Percentiles rank a stretch among this genome's conserved stretches.
phyloP scores from a whole-genome alignment of 2,888 invertebrate genomes.

The Pheosia tremula region DNA sequence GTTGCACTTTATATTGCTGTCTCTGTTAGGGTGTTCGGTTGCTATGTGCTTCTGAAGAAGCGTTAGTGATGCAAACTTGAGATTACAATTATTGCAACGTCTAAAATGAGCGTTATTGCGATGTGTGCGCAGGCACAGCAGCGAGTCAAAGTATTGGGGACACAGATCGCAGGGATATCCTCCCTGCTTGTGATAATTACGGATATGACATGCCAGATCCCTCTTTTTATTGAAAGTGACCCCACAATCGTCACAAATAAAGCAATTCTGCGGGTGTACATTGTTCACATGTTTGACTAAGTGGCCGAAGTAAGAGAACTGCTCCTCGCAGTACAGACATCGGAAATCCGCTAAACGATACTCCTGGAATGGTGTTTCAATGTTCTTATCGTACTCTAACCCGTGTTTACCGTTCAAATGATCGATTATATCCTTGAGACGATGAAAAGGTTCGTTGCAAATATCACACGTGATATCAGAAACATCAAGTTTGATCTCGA shows the following conservation, averaged over 20 bases:
- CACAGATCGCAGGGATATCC: constrained; percentile 68
- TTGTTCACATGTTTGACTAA: constrained; percentile 65
- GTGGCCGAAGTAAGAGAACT: constrained; percentile 61
- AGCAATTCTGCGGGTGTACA: constrained; percentile 59
- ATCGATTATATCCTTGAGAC: constrained; percentile 58
- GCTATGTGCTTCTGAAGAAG: constrained; percentile 60
- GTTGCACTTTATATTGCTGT: constrained; percentile 57
- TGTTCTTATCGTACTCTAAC: constrained; percentile 59
- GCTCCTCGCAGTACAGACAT: constrained; percentile 61
- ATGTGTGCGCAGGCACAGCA: constrained; percentile 49
- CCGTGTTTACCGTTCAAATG: constrained; percentile 67
- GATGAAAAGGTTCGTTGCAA: constrained; percentile 59
- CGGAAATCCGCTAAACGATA: constrained; percentile 61
- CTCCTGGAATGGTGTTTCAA: constrained; percentile 61
- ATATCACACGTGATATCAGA: constrained; percentile 67
- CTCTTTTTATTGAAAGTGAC: constrained; percentile 62
- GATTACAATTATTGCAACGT: constrained; percentile 60
- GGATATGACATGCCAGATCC: constrained; percentile 60
- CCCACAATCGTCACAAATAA: constrained; percentile 67
- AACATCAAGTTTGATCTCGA: constrained; percentile 69
- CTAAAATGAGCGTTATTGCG: constrained; percentile 59
- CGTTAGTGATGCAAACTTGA: constrained; percentile 53
- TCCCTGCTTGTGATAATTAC: constrained; percentile 55
- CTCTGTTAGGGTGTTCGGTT: constrained; percentile 55
- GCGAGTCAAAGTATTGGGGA: constrained; percentile 50